phyloP scores from a whole-genome alignment of 2,113 vertebrate species.

The Corythornis madagascariensis region DNA sequence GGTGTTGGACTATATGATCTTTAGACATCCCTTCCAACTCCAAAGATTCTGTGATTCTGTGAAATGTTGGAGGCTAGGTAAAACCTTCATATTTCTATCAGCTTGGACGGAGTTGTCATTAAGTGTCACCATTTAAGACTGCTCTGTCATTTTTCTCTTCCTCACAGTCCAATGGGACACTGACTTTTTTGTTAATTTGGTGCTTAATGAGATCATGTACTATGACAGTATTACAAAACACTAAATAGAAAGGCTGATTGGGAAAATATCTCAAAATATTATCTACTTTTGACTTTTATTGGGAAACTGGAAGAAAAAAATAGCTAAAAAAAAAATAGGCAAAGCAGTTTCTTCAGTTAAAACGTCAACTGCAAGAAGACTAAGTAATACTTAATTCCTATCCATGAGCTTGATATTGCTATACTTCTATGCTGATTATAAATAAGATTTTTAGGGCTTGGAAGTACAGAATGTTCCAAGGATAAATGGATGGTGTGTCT shows the following conservation, averaged over 20 bases:
- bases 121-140: neutral
- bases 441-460: accelerated
- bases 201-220: neutral
- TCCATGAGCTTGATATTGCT: neutral
- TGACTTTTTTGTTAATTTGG: neutral
- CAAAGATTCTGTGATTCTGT: too few relatives aligned
- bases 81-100: neutral
- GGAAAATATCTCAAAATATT: slow-evolving; percentile 7
- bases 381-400: neutral
- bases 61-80: neutral
- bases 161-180: neutral
- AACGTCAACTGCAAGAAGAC: neutral
- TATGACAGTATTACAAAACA: neutral
- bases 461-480: neutral
- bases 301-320: neutral
- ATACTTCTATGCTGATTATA: neutral
- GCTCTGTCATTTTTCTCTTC: neutral
- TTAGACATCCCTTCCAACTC: too few relatives aligned
- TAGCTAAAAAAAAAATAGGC: neutral
- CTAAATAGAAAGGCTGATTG: neutral
- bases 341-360: neutral
- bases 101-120: neutral
- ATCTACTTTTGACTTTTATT: neutral
- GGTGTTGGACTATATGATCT: too few relatives aligned
- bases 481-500: neutral